Conservation (phyloP, 64 coral and sea anemone species). For the Pocillopora damicornis region DNA sequence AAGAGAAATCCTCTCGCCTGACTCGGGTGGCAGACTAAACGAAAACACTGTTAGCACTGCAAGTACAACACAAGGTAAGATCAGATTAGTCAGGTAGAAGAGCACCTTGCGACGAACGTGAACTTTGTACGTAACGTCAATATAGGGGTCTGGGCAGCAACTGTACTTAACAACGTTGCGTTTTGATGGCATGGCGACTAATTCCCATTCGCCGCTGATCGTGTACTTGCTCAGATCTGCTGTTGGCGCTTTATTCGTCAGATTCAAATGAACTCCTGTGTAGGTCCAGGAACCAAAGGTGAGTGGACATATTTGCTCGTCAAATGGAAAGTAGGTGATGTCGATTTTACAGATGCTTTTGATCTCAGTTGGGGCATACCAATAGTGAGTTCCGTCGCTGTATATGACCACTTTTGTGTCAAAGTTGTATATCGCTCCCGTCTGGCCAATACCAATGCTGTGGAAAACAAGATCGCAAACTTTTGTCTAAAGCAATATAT, state of each 20-base stretch:
- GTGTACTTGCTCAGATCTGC: constrained; percentile 81
- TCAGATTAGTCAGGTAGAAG: constrained; percentile 88
- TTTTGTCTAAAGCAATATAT: neutral
- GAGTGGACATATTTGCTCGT: constrained; percentile 73
- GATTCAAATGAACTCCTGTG: constrained; percentile 63
- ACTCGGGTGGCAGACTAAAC: constrained; percentile 84
- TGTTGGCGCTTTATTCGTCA: constrained; percentile 39
- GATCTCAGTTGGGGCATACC: constrained; percentile 90
- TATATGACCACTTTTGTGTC: constrained; percentile 77
- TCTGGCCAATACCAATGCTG: constrained; percentile 86
- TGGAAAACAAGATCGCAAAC: constrained; percentile 2
- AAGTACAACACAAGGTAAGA: constrained; percentile 77
- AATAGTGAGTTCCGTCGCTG: constrained; percentile 54
- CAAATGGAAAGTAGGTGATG: constrained; percentile 93
- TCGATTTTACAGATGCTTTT: constrained; percentile 98
- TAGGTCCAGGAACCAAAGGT: constrained; percentile 96
- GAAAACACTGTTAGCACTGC: constrained; percentile 76
- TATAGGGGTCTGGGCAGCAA: constrained; percentile 78
- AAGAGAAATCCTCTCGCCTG: constrained; percentile 85
- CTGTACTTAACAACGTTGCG: constrained; percentile 69
- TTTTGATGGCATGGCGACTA: constrained; percentile 35
- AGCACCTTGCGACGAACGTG: constrained; percentile 68
- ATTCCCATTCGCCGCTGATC: constrained; percentile 87
- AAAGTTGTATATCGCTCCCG: constrained; percentile 82
- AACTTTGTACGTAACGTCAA: constrained; percentile 82